Evolutionary conservation across 2,797 vertebrate genomes (phyloP), one percentile per base, ranked within the genome.

Genomic region (Iguana delicatissima): DNA sequence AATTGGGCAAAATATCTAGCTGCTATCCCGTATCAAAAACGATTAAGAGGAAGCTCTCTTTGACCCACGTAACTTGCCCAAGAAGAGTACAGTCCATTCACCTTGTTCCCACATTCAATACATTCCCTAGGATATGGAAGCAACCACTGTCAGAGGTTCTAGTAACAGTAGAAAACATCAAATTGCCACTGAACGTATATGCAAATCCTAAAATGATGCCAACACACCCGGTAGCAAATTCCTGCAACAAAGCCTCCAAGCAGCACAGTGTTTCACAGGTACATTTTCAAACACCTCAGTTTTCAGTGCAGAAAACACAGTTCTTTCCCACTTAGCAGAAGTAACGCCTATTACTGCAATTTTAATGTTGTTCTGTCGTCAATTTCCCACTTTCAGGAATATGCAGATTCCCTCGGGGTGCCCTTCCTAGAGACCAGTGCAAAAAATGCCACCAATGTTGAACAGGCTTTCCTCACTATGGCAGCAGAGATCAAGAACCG

Each of bases 401-500:
- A 98, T 80, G 97, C 97, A 5, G 95, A 95, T 0, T 96, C 97
- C 16, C 96, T 98, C 3, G 96, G 97, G 87, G 94, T 98, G 84
- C 96, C 96, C 80, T 97, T 98, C 92, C 94, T 98, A 85, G 98
- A 98, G 95, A 98, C 98, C 0, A 98, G 98, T 5, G 97, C 98
- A 0, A 98, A 97, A 94, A 97, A 95, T n/a, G 95, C 98, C 22
- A 97, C 94, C 46, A 98, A 98, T 0, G 97, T 98, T 74, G 97
- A 98, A 91, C 95, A 93, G 86, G 96, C 96, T 16, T 97, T 97
- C 89, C 93, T 97, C 88, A 96, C 97, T 77, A 97, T 98, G 97
- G 97, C 97, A 42, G 96, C 97, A 0, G 97, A 98, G 95, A 98
- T 98, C 95, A 97, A 98, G 96, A 96, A 96, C 87, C 96, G 97